phyloP scores from a whole-genome alignment of 2,888 invertebrate genomes.

The Apocheima hispidaria region DNA sequence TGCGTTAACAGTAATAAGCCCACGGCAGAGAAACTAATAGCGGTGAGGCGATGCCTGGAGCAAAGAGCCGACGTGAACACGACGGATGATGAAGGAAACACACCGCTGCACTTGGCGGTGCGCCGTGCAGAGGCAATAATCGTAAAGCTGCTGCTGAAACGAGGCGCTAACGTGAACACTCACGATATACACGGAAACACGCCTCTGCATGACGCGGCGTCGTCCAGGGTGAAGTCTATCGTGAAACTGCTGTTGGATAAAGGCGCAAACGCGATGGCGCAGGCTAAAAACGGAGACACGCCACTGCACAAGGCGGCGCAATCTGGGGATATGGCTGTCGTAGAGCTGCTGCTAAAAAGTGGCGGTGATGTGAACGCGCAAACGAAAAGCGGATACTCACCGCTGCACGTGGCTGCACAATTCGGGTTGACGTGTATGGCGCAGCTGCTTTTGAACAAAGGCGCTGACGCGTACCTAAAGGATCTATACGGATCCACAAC shows the following conservation, averaged over 20 bases:
- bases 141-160: conserved; percentile 42
- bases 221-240: conserved; percentile 17
- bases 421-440: background rate
- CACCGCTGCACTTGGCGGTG: conserved; percentile 49
- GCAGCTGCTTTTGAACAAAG: background rate
- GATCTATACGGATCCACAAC: background rate
- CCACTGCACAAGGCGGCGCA: background rate
- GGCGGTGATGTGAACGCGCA: background rate
- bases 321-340: background rate
- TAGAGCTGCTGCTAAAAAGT: background rate
- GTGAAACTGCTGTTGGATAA: conserved; percentile 41
- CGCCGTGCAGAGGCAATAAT: conserved; percentile 39
- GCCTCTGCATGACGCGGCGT: conserved; percentile 41
- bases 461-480: background rate
- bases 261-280: conserved; percentile 34
- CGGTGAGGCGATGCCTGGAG: conserved; percentile 37
- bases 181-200: conserved; percentile 42
- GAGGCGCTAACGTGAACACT: conserved; percentile 37
- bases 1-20: background rate
- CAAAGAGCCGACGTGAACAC: conserved; percentile 49
- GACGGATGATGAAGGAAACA: conserved; percentile 45
- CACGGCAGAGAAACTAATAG: background rate
- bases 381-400: background rate
- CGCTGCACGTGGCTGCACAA: background rate
- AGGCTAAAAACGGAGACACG: background rate